Evolutionary conservation across 2,888 invertebrate genomes (phyloP).

Genomic region (Nasonovia ribisnigri): DNA sequence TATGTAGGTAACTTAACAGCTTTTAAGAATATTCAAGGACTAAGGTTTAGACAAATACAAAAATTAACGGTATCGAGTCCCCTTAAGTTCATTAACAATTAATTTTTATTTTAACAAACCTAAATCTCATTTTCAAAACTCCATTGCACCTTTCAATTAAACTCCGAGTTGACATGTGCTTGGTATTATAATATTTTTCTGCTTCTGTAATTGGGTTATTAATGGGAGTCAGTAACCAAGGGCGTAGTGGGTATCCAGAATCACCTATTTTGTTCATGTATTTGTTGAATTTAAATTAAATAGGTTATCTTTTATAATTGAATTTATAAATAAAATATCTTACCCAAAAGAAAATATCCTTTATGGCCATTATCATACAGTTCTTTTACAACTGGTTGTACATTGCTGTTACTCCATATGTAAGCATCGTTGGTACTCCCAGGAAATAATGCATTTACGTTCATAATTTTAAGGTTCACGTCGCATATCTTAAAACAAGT

Average conservation of each 20-base stretch:
- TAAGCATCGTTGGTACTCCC: background rate
- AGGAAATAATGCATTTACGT: constrained; percentile 29
- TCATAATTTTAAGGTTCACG: background rate
- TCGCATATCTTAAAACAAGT: constrained; percentile 3
- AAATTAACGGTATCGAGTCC: too few relatives aligned
- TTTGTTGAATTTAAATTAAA: background rate
- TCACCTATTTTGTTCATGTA: constrained; percentile 41
- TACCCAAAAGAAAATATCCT: constrained; percentile 4
- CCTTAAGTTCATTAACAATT: background rate
- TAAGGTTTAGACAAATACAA: too few relatives aligned
- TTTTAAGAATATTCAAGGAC: too few relatives aligned
- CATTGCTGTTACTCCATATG: constrained; percentile 19
- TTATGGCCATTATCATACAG: constrained; percentile 11
- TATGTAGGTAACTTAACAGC: too few relatives aligned
- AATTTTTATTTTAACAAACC: background rate
- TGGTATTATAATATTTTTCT: constrained; percentile 43
- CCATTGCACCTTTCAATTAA: constrained; percentile 52
- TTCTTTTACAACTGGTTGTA: background rate
- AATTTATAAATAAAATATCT: background rate
- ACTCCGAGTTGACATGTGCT: constrained; percentile 6
- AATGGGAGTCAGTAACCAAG: constrained; percentile 49
- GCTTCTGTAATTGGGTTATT: constrained; percentile 4
- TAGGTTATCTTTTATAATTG: too few relatives aligned
- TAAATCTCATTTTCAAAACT: constrained; percentile 46
- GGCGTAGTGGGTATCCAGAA: constrained; percentile 57